Evolutionary conservation across 2,113 vertebrate genomes (phyloP).

Genomic region (Sinocyclocheilus maitianheensis): DNA sequence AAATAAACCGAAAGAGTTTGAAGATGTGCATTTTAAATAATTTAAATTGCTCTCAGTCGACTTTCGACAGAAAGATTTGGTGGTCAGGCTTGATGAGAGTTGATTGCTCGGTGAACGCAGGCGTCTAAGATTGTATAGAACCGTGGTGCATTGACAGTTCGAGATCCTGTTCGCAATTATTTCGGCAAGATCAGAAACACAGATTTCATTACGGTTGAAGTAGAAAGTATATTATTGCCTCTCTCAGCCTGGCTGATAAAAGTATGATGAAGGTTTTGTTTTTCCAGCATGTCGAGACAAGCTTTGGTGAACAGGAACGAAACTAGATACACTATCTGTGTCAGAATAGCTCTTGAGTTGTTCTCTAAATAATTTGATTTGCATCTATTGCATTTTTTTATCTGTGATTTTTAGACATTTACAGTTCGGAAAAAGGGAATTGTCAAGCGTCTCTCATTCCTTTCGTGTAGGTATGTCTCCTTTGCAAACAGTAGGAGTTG

Average conservation of each 20-base stretch:
- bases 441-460: background rate
- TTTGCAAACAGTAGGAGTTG: constrained; percentile 22
- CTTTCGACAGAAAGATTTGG: background rate
- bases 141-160: constrained; percentile 21
- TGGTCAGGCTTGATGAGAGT: constrained; percentile 45
- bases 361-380: constrained; percentile 5
- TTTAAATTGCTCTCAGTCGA: constrained; percentile 45
- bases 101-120: constrained; percentile 38
- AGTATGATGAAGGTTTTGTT: constrained; percentile 38
- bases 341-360: background rate
- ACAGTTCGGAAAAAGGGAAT: background rate
- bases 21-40: constrained; percentile 10
- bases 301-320: constrained; percentile 13
- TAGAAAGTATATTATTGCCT: constrained; percentile 35
- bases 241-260: constrained; percentile 37
- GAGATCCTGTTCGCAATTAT: constrained; percentile 17
- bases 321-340: background rate
- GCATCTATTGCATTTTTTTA: background rate
- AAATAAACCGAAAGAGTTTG: background rate
- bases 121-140: constrained; percentile 12
- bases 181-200: constrained; percentile 34
- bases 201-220: constrained; percentile 48
- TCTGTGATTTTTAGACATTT: background rate
- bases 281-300: background rate
- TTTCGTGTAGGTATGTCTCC: background rate